Base-by-base conservation (phyloP, 23 tunicate genomes). In the Trididemnum miniatum region DNA sequence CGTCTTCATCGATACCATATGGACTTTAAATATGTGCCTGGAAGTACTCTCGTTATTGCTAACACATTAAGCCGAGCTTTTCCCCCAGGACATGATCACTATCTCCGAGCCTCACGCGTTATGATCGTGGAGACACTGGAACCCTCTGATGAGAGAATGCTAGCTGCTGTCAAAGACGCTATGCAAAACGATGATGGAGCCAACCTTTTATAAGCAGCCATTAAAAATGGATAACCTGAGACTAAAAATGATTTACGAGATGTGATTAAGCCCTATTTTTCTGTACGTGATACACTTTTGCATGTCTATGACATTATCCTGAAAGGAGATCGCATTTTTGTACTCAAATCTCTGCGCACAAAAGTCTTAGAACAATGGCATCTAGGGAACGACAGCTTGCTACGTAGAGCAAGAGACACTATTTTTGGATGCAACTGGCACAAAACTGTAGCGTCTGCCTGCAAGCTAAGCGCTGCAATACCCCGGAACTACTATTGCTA, bases 301-400 rank as follows among this genome's bases (percentile, higher is more conserved):
- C 51, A n/a, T 65, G 65, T 64, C 3, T 34, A 80, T 35, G 84
- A 29, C 34, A 2, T 80, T 9, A 65, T 80, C 34, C 31, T 80
- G 36, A 80, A 80, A 65, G 84, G 84, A 3, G 74, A 80, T 64
- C 62, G 84, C 18, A 65, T 80, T 63, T 80, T 28, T 24, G 35
- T 80, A 1, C 84, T 76, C 25, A 15, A 80, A 32, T 2, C 20
- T 35, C 25, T 64, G 7, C 74, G 54, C 2, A 3, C 54, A 3
- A 31, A 34, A 35, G 1, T 80, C 5, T 64, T 18, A 27, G 29
- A 38, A 20, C 82, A 80, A 52, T 29, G 65, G 32, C 54, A 80
- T 31, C 30, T 64, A 2, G 54, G 54, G 20, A 31, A 65, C 35
- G 84, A 35, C 20, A 78, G 82, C 39, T 59, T 78, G 82, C 36